Evolutionary conservation across 2,797 vertebrate species (phyloP), one percentile per base, ranked within the genome.

Genomic region (Sus cebifrons): DNA sequence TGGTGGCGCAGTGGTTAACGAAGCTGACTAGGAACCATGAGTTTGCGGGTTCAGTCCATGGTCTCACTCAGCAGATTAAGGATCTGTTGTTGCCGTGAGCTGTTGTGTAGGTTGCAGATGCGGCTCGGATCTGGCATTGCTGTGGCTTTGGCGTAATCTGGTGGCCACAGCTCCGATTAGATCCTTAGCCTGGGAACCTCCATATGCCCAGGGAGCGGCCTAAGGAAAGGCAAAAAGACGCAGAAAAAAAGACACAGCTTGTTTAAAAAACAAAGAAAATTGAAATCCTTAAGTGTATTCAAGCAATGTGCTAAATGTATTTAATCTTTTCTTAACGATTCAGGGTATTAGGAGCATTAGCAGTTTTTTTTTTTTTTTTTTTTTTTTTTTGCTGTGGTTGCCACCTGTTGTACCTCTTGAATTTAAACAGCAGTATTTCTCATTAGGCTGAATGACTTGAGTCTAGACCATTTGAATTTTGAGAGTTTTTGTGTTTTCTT

Each of bases 371-470:
- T 75, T 49, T 5, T 20, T 44, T 7, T 23, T 65, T 40, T 20
- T 18, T 60, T 64, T 64, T 74, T 20, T 54, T 77, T 54, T 77
- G 2, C 29, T 52, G n/a, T 67, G 71, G n/a, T 20, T 82, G 62
- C 89, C 20, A 64, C 54, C 20, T 67, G 10, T 89, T 62, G 8
- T 70, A 82, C 17, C 40, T 92, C 78, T 27, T 56, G 44, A 82
- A 58, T 91, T 91, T 54, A 68, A 92, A 75, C 7, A 64, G 52
- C 6, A 56, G 44, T 68, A 11, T 68, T 96, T 89, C 9, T 75
- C 44, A 92, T 62, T 74, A 60, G 67, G 9, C 15, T 44, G 17
- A 75, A 65, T 75, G 36, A 78, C n/a, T 21, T 25, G 32, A 70
- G 62, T 88, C 3, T 70, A 52, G 73, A 64, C 8, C 32, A 73